Evolutionary conservation across 2,888 invertebrate species (phyloP).

Genomic region (Punctoribates punctum): DNA sequence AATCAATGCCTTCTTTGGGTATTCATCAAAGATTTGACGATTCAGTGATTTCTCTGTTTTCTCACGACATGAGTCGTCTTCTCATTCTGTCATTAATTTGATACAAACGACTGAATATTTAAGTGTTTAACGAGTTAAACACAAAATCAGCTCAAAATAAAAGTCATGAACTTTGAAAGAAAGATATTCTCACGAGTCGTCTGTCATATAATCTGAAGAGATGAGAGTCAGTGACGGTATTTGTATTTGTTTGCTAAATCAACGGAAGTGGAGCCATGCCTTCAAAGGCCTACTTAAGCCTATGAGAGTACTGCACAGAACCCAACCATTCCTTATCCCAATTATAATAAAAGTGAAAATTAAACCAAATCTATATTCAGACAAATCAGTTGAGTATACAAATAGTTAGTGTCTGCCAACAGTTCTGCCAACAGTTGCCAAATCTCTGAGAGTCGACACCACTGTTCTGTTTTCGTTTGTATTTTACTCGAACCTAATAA

Average conservation of each 20-base stretch:
- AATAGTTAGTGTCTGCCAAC: conserved; percentile 13
- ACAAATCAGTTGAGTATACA: conserved; percentile 31
- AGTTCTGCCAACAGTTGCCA: neutral
- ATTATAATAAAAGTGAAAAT: conserved; percentile 18
- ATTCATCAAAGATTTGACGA: neutral
- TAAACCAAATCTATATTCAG: neutral
- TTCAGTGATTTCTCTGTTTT: neutral
- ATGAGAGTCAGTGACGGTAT: conserved; percentile 2
- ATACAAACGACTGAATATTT: neutral
- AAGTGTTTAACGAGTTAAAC: conserved; percentile 1
- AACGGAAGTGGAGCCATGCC: neutral
- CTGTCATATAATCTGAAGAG: neutral
- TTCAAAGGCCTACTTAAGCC: neutral
- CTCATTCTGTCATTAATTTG: conserved; percentile 8
- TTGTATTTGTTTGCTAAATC: conserved; percentile 33
- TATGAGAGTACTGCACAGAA: neutral
- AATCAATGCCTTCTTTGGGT: neutral
- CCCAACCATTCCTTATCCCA: conserved; percentile 1
- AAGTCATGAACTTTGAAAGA: neutral
- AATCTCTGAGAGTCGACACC: neutral
- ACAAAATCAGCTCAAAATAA: neutral
- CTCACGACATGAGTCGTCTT: neutral
- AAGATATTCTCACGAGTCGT: neutral
- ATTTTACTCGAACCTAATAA: conserved; percentile 14
- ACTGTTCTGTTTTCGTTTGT: neutral